phyloP scores from a whole-genome alignment of 1,140 invertebrate species.

The Sweltsa coloradensis region DNA sequence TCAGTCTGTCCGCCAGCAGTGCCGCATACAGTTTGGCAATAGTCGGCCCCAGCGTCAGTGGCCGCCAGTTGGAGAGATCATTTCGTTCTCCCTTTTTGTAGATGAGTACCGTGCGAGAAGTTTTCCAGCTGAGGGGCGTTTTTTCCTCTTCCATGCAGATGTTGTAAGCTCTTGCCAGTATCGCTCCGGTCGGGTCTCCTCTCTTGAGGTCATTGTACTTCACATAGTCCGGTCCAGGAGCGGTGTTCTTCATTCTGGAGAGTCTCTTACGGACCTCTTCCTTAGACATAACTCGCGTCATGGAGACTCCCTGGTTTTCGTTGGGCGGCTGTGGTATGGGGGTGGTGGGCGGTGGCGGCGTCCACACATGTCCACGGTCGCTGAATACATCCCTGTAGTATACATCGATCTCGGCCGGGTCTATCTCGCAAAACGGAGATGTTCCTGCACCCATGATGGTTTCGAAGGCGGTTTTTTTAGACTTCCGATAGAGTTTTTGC shows the following conservation, averaged over 20 bases:
- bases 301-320: no score
- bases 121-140: constrained; percentile 13
- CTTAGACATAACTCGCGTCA: no score
- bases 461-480: no score
- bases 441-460: no score
- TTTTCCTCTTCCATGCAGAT: neutral
- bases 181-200: neutral
- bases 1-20: constrained; percentile 5
- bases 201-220: neutral
- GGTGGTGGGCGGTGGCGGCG: no score
- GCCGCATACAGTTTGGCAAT: constrained; percentile 13
- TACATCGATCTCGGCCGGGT: no score
- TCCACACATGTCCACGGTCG: no score
- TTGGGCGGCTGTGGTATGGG: no score
- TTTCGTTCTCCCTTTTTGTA: constrained; percentile 11
- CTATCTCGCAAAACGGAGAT: no score
- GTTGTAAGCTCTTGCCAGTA: neutral
- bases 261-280: no score
- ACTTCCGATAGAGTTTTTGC: no score
- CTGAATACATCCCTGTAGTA: no score
- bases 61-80: constrained; percentile 12
- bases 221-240: constrained; percentile 18
- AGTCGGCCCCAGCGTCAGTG: constrained; percentile 6
- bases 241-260: constrained; percentile 18
- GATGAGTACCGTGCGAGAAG: constrained; percentile 15